Evolutionary conservation across 1,140 invertebrate genomes (phyloP).

Genomic region (Calephelis virginiensis): DNA sequence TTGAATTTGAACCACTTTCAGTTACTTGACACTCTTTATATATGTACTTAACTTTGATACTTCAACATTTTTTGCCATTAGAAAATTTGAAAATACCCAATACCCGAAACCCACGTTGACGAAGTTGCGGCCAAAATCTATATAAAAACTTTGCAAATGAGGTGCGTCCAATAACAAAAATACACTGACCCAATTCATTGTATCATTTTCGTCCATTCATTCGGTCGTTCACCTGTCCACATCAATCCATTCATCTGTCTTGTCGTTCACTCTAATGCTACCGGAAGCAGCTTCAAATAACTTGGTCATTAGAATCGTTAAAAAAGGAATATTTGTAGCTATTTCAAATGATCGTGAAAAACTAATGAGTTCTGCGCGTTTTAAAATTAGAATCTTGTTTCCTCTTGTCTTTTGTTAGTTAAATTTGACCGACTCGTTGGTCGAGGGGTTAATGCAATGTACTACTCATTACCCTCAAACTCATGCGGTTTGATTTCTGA

Average conservation of each 20-base stretch:
- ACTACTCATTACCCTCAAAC: too few relatives aligned
- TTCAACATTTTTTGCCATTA: too few relatives aligned
- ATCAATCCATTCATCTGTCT: slow-evolving; percentile 9
- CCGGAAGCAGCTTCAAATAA: slow-evolving; percentile 11
- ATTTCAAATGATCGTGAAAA: slow-evolving; percentile 13
- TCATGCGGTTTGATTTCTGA: too few relatives aligned
- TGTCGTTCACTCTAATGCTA: slow-evolving; percentile 10
- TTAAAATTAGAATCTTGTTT: neutral
- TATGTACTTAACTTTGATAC: too few relatives aligned
- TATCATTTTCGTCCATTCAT: neutral
- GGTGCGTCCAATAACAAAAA: neutral
- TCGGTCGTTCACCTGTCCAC: slow-evolving; percentile 7
- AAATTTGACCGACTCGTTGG: too few relatives aligned
- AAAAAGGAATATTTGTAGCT: slow-evolving; percentile 12
- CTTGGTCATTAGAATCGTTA: slow-evolving; percentile 4
- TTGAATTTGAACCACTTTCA: too few relatives aligned
- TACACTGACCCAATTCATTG: slow-evolving; percentile 1
- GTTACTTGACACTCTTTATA: too few relatives aligned
- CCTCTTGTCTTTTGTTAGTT: neutral
- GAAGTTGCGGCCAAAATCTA: too few relatives aligned
- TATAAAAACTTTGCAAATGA: too few relatives aligned
- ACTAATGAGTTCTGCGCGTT: neutral
- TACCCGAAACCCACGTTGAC: too few relatives aligned
- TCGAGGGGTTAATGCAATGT: too few relatives aligned
- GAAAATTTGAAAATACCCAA: too few relatives aligned